Evolutionary conservation across 2,113 vertebrate genomes (phyloP).

Genomic region (Haliaeetus leucogaster): DNA sequence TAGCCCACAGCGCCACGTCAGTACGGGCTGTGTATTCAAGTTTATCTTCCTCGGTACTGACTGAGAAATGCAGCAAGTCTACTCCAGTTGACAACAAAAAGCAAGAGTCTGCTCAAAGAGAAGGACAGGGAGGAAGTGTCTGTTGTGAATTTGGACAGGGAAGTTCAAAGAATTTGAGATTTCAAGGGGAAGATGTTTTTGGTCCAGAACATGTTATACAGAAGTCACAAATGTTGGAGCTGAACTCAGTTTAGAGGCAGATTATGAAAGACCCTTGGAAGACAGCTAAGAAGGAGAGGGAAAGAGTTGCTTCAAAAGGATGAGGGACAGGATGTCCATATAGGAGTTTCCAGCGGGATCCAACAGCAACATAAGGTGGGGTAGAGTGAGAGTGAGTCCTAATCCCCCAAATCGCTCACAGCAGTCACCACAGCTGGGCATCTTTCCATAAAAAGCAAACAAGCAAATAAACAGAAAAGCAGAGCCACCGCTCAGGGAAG

Average conservation of each 20-base stretch:
- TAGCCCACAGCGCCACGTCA: background rate
- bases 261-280: background rate
- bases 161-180: background rate
- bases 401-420: background rate
- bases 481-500: background rate
- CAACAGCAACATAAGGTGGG: background rate
- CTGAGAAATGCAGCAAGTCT: background rate
- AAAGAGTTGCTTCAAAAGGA: background rate
- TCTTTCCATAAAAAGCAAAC: background rate
- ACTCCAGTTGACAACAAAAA: background rate
- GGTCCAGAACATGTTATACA: background rate
- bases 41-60: background rate
- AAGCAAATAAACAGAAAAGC: background rate
- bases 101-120: background rate
- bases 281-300: background rate
- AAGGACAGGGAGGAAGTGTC: background rate
- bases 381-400: background rate
- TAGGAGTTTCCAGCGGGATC: background rate
- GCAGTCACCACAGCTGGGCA: background rate
- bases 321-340: background rate
- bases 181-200: background rate
- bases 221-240: background rate
- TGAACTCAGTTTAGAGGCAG: background rate
- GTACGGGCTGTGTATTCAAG: background rate
- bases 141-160: background rate